These are phyloP conservation scores for Drosophila obscura DNA, from an alignment of 1,140 invertebrate genomes.

Conservation along the genomic window DNA sequence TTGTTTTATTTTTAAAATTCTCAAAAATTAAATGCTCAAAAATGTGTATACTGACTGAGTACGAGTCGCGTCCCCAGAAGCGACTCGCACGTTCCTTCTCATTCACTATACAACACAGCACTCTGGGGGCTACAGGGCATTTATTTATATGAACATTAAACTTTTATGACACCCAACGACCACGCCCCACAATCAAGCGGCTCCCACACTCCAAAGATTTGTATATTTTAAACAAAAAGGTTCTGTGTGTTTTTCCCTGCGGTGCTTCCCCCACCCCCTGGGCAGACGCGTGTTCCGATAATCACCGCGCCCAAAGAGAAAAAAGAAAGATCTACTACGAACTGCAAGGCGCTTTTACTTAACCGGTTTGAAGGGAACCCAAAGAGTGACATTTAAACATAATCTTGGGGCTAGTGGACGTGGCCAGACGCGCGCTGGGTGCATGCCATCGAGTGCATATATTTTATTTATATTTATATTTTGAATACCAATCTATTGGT, in stretches of 20 bases:
- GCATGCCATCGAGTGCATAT: not conserved
- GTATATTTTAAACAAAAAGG: not conserved
- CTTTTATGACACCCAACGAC: not conserved
- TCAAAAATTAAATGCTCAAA: too few species aligned
- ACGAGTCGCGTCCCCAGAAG: too few species aligned
- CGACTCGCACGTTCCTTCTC: too few species aligned
- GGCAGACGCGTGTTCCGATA: not conserved
- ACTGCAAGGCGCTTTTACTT: constrained; percentile 2
- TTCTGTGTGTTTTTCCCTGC: not conserved
- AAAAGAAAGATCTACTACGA: not conserved
- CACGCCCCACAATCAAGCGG: not conserved
- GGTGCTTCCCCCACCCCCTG: not conserved
- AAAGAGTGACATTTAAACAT: constrained; percentile 9
- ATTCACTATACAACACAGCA: too few species aligned
- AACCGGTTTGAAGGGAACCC: constrained; percentile 23
- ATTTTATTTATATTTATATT: not conserved
- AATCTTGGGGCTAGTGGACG: too few species aligned
- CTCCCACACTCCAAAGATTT: not conserved
- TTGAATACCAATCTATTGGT: not conserved
- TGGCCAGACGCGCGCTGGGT: constrained; percentile 1
- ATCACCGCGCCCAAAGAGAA: too few species aligned
- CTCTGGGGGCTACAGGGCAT: not conserved
- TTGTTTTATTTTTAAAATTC: too few species aligned
- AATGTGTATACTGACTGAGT: too few species aligned
- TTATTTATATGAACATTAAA: constrained; percentile 2